Conservation (phyloP, 2,888 invertebrate genomes). For the Operophtera brumata region DNA sequence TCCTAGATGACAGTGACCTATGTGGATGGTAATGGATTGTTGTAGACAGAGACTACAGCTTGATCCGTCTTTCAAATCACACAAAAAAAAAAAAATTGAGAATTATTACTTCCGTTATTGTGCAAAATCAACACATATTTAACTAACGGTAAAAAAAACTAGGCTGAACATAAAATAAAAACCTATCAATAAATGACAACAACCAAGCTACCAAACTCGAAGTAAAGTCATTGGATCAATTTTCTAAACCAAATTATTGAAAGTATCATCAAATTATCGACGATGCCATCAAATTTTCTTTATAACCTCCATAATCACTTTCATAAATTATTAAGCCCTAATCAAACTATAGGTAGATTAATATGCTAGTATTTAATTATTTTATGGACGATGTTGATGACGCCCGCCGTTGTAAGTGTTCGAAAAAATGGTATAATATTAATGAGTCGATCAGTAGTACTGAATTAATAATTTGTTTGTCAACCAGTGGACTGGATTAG, state of each 20-base stretch:
- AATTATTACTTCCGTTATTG: no score
- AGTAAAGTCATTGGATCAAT: neutral
- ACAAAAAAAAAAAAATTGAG: no score
- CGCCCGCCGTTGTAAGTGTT: conserved; percentile 25
- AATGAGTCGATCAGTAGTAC: neutral
- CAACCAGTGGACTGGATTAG: neutral
- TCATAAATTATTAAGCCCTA: conserved; percentile 46
- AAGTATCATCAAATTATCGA: conserved; percentile 2
- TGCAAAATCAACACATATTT: no score
- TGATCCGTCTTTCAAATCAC: no score
- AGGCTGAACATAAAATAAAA: no score
- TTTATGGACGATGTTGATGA: conserved; percentile 37
- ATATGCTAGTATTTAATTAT: conserved; percentile 46
- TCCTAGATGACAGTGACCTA: no score
- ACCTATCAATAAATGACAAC: no score
- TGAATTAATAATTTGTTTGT: no score
- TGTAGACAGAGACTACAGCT: no score
- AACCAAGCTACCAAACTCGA: no score
- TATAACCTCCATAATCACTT: conserved; percentile 41
- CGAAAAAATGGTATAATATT: neutral
- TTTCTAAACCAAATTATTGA: neutral
- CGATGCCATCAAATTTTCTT: conserved; percentile 42
- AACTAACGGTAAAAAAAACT: no score
- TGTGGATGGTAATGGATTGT: no score
- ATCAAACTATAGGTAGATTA: conserved; percentile 48